Base-by-base conservation (phyloP, 2,797 vertebrate species). In the Muraenolepis orangiensis region DNA sequence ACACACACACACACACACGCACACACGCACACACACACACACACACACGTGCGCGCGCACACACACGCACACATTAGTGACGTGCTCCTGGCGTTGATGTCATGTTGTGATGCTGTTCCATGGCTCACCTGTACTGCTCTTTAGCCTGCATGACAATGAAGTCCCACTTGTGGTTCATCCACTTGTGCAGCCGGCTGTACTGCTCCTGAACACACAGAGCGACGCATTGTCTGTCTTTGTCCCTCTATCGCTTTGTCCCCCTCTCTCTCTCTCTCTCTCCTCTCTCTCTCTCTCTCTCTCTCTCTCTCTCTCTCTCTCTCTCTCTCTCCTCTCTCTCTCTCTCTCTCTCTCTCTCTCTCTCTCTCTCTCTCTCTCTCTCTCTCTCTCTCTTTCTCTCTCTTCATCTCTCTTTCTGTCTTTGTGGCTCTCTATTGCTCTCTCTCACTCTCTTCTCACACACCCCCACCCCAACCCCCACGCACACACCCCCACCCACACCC, bases 81-180 rank as follows among this genome's bases (percentile, higher is more conserved):
- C 66, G 67, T 10, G 38, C 3, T 10, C 57, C 57, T 5, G 28
- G 46, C 8, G 46, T 28, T 72, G 32, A n/a, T 69, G 36, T 69
- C 16, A 69, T 6, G 14, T 66, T 26, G n/a, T n/a, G 16, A 4
- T 6, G n/a, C n/a, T 72, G 66, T 66, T 16, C 46, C 16, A 11
- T 51, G 36, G 86, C 95, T 87, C 72, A 99, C 98, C 96, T 96
- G 87, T 98, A 97, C 89, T 99, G 98, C 75, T 99, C 97, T 83
- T 97, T 98, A 68, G 97, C 96, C 86, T 99, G 98, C 96, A 98
- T 98, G 70, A 99, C 92, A 72, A 99, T 93, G 80, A 99, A 99
- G 86, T 99, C 98, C 98, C 98, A 99, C 81, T 98, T 98, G 89
- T 99, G 96, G 92, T 98, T 99, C 91, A 99, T 96, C 94, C 97